phyloP scores from a whole-genome alignment of 2,797 vertebrate genomes.

The Amblyopsis hoosieri region DNA sequence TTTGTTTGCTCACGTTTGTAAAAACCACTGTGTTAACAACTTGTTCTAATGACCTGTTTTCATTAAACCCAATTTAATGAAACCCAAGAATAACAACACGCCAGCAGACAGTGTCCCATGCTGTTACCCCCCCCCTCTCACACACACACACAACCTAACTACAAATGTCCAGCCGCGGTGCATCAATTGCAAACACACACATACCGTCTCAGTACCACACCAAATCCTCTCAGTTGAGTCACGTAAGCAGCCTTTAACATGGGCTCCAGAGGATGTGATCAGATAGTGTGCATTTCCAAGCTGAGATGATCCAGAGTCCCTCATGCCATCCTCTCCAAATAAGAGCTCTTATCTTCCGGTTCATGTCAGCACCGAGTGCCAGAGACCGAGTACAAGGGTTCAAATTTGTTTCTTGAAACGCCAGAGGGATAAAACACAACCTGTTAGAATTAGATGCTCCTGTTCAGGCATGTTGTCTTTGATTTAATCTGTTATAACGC shows the following conservation, averaged over 20 bases:
- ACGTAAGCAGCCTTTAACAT: constrained; percentile 34
- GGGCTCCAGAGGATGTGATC: constrained; percentile 26
- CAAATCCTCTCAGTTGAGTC: constrained; percentile 31
- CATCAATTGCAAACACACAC: constrained; percentile 4
- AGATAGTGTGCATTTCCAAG: constrained; percentile 30
- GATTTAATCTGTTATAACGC: constrained; percentile 3
- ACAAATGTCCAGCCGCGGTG: constrained; percentile 6
- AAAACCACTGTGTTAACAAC: too few relatives aligned
- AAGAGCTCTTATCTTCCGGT: constrained; percentile 38
- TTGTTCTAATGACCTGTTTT: too few relatives aligned
- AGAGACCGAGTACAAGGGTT: constrained; percentile 11
- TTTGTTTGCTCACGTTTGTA: too few relatives aligned
- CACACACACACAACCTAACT: neutral
- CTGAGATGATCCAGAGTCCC: constrained; percentile 34
- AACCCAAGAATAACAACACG: constrained; percentile 35
- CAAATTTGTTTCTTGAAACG: constrained; percentile 19
- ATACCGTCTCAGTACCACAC: constrained; percentile 11
- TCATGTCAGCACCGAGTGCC: constrained; percentile 22
- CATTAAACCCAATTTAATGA: neutral
- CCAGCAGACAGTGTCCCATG: neutral
- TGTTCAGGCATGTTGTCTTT: neutral
- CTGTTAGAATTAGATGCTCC: constrained; percentile 4
- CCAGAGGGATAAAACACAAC: constrained; percentile 11
- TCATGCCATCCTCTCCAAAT: constrained; percentile 18
- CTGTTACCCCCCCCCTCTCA: constrained; percentile 17